phyloP scores from a whole-genome alignment of 2,797 vertebrate genomes.

The Cygnus olor region DNA sequence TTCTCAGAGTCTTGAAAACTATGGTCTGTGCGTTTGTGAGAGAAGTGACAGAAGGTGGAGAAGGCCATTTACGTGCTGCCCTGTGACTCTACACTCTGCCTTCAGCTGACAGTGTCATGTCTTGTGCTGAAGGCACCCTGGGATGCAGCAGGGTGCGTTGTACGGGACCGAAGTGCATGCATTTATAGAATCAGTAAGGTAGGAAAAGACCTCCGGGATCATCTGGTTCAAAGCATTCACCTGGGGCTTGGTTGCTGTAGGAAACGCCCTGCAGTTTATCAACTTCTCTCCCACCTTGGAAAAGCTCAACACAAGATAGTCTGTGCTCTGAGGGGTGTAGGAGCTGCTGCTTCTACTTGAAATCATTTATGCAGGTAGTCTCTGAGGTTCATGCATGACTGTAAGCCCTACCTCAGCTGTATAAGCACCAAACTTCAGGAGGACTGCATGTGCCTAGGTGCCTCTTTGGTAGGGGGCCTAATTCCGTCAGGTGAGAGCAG shows the following conservation, averaged over 20 bases:
- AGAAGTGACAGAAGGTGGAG: neutral
- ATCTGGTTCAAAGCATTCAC: too few species aligned
- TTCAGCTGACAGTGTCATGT: neutral
- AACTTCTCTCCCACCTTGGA: neutral
- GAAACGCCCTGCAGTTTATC: neutral
- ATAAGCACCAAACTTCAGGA: neutral
- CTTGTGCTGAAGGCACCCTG: neutral
- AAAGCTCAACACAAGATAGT: neutral
- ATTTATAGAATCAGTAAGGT: too few species aligned
- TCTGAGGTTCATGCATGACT: rapidly evolving
- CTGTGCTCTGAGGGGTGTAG: neutral
- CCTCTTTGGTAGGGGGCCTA: neutral
- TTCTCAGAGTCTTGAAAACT: neutral
- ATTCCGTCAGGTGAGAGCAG: neutral
- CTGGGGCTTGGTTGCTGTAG: neutral
- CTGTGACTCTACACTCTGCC: neutral
- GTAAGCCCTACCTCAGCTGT: neutral
- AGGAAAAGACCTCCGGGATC: too few species aligned
- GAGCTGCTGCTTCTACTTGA: neutral
- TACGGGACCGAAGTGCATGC: rapidly evolving
- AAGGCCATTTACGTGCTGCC: neutral
- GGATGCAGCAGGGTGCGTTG: neutral
- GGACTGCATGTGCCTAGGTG: neutral
- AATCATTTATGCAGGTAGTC: neutral
- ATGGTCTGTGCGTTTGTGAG: neutral